phyloP scores from a whole-genome alignment of 2,797 vertebrate species.

The Falco peregrinus region DNA sequence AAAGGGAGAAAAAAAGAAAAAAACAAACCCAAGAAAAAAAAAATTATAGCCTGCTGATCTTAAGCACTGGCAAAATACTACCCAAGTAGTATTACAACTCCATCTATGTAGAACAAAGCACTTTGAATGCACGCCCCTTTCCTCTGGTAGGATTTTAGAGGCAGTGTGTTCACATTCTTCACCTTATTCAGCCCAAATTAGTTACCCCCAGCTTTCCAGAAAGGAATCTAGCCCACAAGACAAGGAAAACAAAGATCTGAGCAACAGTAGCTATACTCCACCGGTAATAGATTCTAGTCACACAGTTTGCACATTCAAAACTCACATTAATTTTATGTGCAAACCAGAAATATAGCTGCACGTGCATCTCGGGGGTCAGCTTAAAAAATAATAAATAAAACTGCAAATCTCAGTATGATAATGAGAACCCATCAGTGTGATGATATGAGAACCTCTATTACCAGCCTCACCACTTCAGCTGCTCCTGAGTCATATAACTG shows the following conservation, averaged over 20 bases:
- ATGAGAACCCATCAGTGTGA: not conserved
- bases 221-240: not conserved
- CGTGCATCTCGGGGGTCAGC: rapidly evolving
- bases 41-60: not conserved
- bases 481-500: slow-evolving; percentile 49
- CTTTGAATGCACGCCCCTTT: not conserved
- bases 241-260: not conserved
- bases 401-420: not conserved
- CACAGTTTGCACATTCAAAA: not conserved
- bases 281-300: not conserved
- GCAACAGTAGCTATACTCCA: not conserved
- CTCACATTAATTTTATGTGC: not conserved
- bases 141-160: not conserved
- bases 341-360: not conserved
- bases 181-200: not conserved
- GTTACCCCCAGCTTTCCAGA: not conserved
- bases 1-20: not conserved
- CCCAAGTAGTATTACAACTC: not conserved
- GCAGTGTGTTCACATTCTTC: not conserved
- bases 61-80: not conserved
- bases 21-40: not conserved
- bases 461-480: not conserved
- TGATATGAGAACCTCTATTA: not conserved
- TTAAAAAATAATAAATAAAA: not conserved
- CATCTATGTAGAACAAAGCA: not conserved